Base-by-base conservation (phyloP, 2,888 invertebrate genomes). In the Euphydryas editha region DNA sequence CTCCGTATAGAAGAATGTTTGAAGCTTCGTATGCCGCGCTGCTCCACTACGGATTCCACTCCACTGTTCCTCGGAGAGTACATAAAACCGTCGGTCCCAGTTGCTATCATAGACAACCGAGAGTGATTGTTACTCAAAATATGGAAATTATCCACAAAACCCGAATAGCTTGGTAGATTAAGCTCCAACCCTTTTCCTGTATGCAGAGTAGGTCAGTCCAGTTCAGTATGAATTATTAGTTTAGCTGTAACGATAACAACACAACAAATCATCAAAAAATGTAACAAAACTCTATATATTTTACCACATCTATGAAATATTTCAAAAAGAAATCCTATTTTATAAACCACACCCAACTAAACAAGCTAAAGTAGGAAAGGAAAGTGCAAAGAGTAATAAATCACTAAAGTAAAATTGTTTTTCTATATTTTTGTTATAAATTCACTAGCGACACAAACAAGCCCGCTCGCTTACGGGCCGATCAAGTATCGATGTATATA, bases 401-500 rank as follows among this genome's bases (percentile, higher is more conserved):
- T 57, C 62, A 60, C 59, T 57, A 59, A 24, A 62, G 80, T 81
- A 78, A 82, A 81, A 24, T 20, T 44, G 37, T 58, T 62, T 20
- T 61, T 30, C 56, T 62, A n/a, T 30, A 49, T 56, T 4, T 47
- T 47, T 20, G 47, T 24, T 51, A 42, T 15, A 59, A 59, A 59
- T 30, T 58, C 44, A n/a, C 46, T 68, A 67, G 72, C 70, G 72
- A 71, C 72, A 62, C 59, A 72, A 83, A 88, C 86, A 87, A 86
- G 87, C 86, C 85, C 86, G 83, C 84, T 86, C 87, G 85, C 86
- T 90, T 87, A 86, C 83, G 81, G 69, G 75, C 46, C 46, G 46
- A 46, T 46, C 46, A 20, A 8, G 78, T 82, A 77, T 80, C 78
- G 76, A 77, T 82, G 83, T 86, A 82, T 81, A 81, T 84, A 73